Evolutionary conservation across 2,797 vertebrate genomes (phyloP), one percentile per base, ranked within the genome.

Genomic region (Oryzias dopingdopingensis): DNA sequence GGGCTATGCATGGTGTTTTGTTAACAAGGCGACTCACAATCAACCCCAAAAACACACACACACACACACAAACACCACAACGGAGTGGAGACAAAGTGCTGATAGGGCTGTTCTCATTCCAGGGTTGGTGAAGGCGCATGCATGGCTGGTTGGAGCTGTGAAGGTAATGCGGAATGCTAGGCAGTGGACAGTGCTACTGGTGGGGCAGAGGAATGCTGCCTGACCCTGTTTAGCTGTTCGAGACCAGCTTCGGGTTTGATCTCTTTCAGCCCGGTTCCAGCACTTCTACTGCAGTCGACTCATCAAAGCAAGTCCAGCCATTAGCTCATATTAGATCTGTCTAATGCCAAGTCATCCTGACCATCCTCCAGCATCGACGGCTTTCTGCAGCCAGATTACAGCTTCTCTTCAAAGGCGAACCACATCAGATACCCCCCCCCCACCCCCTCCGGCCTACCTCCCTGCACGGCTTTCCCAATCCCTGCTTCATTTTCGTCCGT

Each of bases 141-240:
- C 84, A 87, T 70, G 86, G 75, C 70, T 84, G 84, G 76, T 66
- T 88, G 84, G 80, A 88, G 80, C 80, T 82, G 77, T 84, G 78
- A 89, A 74, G 79, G 79, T 86, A 86, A 88, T 85, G 56, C 65
- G 86, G 59, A 70, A 62, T 77, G 84, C 74, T 72, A 70, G 68
- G 66, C 73, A 64, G 66, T 57, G 72, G 82, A 76, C 79, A 65
- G 66, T 61, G 67, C 49, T 63, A 72, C 83, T 83, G 80, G 76
- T 83, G 72, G 63, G 80, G 76, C 79, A 84, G 77, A 82, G 76
- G 82, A 84, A 83, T 82, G 79, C 64, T 81, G 79, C 82, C 85
- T 79, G 76, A 77, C 77, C 67, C 71, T 67, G 57, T 81, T 65
- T 67, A 52, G 64, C 52, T 59, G 65, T 67, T 55, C 51, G 47